A percentile compares a stretch with the other conserved stretches of the same genome.
Evolutionary conservation across 2,888 invertebrate genomes (phyloP).

Genomic region (Prosopocoilus inquinatus): DNA sequence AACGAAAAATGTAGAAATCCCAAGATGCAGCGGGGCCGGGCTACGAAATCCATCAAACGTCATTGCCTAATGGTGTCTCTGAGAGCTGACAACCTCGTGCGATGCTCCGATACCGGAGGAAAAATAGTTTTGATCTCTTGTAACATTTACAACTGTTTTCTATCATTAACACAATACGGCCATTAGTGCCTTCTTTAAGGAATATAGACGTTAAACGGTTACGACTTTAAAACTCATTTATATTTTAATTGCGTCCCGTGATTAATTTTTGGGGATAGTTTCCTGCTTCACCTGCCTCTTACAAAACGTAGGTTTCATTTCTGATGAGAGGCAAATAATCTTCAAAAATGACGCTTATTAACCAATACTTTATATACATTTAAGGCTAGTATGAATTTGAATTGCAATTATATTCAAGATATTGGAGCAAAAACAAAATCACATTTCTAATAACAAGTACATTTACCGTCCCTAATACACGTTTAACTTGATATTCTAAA

Average conservation of each 20-base stretch:
- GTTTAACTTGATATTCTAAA: no score
- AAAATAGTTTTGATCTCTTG: constrained; percentile 16
- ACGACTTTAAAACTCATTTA: neutral
- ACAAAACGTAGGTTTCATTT: no score
- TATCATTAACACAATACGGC: constrained; percentile 13
- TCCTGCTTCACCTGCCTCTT: no score
- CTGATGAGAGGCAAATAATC: no score
- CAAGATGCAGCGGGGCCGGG: constrained; percentile 45
- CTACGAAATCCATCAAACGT: constrained; percentile 48
- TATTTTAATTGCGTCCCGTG: neutral
- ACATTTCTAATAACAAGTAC: no score
- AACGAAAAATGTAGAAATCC: constrained; percentile 48
- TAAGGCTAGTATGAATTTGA: no score
- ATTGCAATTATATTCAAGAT: no score
- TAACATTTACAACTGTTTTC: constrained; percentile 18
- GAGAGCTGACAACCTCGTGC: constrained; percentile 35
- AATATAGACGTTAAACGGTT: neutral
- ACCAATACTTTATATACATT: no score
- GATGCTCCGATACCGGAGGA: constrained; percentile 23
- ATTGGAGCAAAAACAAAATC: no score
- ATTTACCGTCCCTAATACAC: no score
- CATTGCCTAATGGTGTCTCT: constrained; percentile 46
- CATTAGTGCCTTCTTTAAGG: neutral
- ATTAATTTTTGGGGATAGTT: no score
- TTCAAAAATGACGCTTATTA: no score